phyloP scores from a whole-genome alignment of 2,113 vertebrate genomes.

The Callaeas wilsoni region DNA sequence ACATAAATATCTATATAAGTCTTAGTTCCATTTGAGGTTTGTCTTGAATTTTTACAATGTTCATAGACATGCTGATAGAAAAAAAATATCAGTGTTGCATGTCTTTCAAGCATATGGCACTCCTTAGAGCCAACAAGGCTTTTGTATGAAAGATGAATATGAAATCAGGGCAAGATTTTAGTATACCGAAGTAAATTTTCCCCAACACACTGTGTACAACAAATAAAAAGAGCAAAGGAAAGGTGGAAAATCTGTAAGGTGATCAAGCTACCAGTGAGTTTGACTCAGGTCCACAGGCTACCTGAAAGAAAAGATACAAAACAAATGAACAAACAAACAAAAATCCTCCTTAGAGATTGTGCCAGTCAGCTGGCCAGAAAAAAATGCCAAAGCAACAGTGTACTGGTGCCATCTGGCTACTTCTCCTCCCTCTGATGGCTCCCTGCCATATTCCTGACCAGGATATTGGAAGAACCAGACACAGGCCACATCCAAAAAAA shows the following conservation, averaged over 20 bases:
- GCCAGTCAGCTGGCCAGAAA: slow-evolving; percentile 54
- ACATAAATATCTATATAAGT: background rate
- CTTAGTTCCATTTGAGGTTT: background rate
- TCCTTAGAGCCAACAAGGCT: slow-evolving; percentile 54
- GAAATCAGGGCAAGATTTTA: slow-evolving; percentile 46
- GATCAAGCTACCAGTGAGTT: background rate
- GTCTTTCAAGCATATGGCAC: slow-evolving; percentile 61
- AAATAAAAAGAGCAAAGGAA: background rate
- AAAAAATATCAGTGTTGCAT: slow-evolving; percentile 38
- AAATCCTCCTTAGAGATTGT: slow-evolving; percentile 17
- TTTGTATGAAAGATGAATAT: slow-evolving; percentile 62
- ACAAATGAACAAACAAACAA: slow-evolving; percentile 47
- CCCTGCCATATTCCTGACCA: slow-evolving; percentile 56
- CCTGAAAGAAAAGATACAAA: slow-evolving; percentile 27
- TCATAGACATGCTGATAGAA: slow-evolving; percentile 24
- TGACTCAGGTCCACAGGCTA: background rate
- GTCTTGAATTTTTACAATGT: slow-evolving; percentile 21
- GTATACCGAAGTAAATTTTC: background rate
- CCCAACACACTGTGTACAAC: background rate
- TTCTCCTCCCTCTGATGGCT: slow-evolving; percentile 10
- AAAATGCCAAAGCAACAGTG: slow-evolving; percentile 63
- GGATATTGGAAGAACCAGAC: slow-evolving; percentile 56
- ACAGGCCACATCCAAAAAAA: slow-evolving; percentile 41
- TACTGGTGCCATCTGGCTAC: slow-evolving; percentile 58
- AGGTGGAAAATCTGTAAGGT: background rate